Evolutionary conservation across 2,113 vertebrate species (phyloP), one percentile per base, ranked within the genome.

Genomic region (Lasiurus cinereus): DNA sequence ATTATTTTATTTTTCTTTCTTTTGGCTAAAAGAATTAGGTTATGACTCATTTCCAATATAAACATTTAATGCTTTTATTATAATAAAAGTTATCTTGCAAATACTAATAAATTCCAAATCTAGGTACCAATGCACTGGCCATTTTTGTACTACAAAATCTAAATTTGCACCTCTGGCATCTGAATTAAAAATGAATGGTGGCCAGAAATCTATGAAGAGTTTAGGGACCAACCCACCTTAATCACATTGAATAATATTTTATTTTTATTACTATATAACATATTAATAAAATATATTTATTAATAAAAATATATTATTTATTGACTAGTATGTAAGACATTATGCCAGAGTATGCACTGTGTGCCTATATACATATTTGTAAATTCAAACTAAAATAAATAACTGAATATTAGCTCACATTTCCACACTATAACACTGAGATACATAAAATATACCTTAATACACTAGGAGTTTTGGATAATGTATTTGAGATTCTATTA

Each of bases 331-430:
- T 50, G 0, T 80, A 39, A 82, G 33, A 73, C 0, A 77, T 15
- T 46, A n/a, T 94, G 39, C 39, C 39, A 39, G 39, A 39, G 39
- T 39, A 39, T 39, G 39, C 39, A 39, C 5, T 39, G 39, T 39
- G 39, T 39, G 39, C 39, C 39, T 39, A 39, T 39, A 39, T 39
- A 39, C 39, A 39, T 39, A 39, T 39, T 83, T 80, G 16, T 90
- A 86, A 87, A 64, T 67, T 76, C 43, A 85, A 50, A 73, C 14
- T 90, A 67, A 91, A n/a, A 36, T 83, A 76, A 22, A 5, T 72
- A 67, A 86, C 73, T 89, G n/a, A 94, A 31, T 66, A 88, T 84
- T 43, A 79, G 29, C 24, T 88, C 27, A 7, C 62, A 94, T 77
- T 66, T 88, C 85, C 24, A 67, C 2, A 73, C 19, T 73, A 11